Base-by-base conservation (phyloP, 1,140 invertebrate species). In the Medauroidea extradentata region DNA sequence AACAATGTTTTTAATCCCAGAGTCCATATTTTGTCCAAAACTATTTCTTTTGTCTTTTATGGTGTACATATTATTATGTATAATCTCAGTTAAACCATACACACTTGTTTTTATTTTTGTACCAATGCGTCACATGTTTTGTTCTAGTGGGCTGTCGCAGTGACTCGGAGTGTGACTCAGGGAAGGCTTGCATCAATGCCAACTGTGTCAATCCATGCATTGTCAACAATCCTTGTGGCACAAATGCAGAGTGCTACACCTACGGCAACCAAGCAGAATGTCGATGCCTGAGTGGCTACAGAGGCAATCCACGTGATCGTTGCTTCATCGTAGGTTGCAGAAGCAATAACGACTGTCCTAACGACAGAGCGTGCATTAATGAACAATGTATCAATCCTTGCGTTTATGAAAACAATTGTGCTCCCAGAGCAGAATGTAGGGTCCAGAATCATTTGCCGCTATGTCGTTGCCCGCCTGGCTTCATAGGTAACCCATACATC, bases 341-440 rank as follows among this genome's bases (percentile, higher is more conserved):
- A 65, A 88, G 88, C 54, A 92, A 94, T 71, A 88, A 88, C 58
- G 93, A 96, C 60, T 96, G 93, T 76, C 90, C 92, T 1, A 76
- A 79, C 29, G 88, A 94, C 65, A 85, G 88, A 69, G 85, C 89
- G 63, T 96, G 93, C 69, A 83, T 89, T 43, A 92, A 93, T 63
- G 85, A 85, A 51, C 89, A 92, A 65, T 96, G 93, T 73, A 83
- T 91, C 14, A 85, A 92, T 71, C 91, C 92, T 1, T 96, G 93
- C 67, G 69, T 90, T 1, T 85, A 85, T 59, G 83, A 85, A 46
- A 87, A 89, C 68, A 83, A 84, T 8, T 96, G 93, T 69, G 85
- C 90, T 0, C 78, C 82, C 0, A 75, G 84, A 49, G 89, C 92
- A 1, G 83, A 91, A 68, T 96, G 93, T 67, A 76, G 83, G 16